Base-by-base conservation (phyloP, 2,797 vertebrate genomes). In the Enteromius unitaeniatus region DNA sequence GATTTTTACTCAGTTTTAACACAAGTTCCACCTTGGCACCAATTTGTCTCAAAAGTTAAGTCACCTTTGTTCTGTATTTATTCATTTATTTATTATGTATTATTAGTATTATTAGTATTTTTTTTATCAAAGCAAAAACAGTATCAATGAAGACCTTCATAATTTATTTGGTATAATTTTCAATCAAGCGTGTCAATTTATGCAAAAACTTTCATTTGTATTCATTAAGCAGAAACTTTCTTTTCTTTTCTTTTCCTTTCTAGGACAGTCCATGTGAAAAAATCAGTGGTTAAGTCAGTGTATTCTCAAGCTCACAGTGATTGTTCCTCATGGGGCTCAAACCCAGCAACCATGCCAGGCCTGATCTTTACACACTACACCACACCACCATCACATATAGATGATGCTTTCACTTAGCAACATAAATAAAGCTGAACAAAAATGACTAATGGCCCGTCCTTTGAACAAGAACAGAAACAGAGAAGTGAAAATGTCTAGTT, bases 401-500 rank as follows among this genome's bases (percentile, higher is more conserved):
- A 14, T 11, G 0, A 3, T 13, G 19, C 1, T 81, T 60, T 23
- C 67, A 72, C 26, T 19, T 37, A 17, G 23, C 1, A 0, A 68
- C 7, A 31, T 8, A 42, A 42, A 3, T 11, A 23, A 53, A 15
- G 13, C 3, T 23, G 47, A 17, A 37, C 42, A 10, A 8, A 7
- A 8, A 0, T 51, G 42, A 65, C 21, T 40, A 49, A 78, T 21
- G 40, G 3, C 31, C 2, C 1, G 13, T 19, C 7, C 8, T 70
- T 70, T 10, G 14, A 19, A 21, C 1, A 60, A 62, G 37, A 60
- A 81, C 64, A 74, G 5, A 23, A 47, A 73, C 8, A 9, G 7
- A 83, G 58, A 73, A 83, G 62, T 75, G 60, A 80, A 76, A 60
- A 69, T 34, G 7, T 42, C 60, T 47, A 40, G 28, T 45, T 78